phyloP scores from a whole-genome alignment of 2,113 vertebrate species.

The Aleadryas rufinucha region DNA sequence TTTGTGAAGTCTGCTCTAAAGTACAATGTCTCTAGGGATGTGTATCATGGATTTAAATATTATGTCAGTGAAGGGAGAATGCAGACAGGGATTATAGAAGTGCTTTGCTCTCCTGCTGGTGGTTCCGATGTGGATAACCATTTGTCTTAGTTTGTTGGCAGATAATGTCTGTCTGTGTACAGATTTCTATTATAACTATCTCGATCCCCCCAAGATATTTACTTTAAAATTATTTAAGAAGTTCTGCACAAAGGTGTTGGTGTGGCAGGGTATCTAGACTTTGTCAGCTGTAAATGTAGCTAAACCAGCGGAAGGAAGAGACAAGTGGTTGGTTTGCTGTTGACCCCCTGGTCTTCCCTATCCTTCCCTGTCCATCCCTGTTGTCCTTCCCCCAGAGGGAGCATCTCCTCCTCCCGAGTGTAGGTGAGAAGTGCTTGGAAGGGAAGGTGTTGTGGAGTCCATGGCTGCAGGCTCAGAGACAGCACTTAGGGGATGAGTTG shows the following conservation, averaged over 20 bases:
- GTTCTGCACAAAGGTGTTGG: background rate
- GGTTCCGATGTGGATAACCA: background rate
- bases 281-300: background rate
- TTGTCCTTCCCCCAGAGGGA: background rate
- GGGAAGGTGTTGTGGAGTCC: background rate
- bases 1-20: background rate
- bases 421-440: background rate
- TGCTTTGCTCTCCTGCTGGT: background rate
- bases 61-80: background rate
- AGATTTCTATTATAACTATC: background rate
- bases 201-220: background rate
- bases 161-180: background rate
- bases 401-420: fast-evolving
- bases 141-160: background rate
- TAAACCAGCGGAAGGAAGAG: background rate
- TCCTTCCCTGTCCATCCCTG: background rate
- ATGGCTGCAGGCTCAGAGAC: background rate
- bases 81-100: background rate
- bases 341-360: background rate
- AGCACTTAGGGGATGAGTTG: background rate
- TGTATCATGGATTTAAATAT: background rate
- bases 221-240: background rate
- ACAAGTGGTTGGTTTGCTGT: background rate
- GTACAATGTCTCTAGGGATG: background rate
- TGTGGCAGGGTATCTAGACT: background rate